Evolutionary conservation across 2,888 invertebrate genomes (phyloP).

Genomic region (Apamea monoglypha): DNA sequence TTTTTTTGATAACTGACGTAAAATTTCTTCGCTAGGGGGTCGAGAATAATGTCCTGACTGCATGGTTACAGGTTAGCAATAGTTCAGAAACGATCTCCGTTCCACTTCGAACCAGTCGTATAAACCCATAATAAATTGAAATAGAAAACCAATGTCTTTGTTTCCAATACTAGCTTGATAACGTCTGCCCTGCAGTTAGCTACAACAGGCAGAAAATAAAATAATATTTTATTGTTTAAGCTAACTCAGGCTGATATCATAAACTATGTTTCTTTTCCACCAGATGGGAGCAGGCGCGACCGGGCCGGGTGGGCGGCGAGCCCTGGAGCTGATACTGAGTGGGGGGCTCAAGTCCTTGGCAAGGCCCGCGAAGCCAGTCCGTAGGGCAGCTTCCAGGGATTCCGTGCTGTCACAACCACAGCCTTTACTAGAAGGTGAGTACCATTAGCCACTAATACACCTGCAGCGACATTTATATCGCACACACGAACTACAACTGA

Average conservation of each 20-base stretch:
- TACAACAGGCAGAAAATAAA: neutral
- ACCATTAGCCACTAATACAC: neutral
- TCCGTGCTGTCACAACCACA: conserved; percentile 88
- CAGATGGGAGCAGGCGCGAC: conserved; percentile 87
- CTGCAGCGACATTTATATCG: too few relatives aligned
- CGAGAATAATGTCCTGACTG: too few relatives aligned
- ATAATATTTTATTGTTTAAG: neutral
- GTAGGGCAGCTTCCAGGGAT: conserved; percentile 86
- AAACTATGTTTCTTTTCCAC: conserved; percentile 60
- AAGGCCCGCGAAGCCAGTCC: conserved; percentile 84
- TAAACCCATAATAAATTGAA: neutral
- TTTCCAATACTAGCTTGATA: neutral
- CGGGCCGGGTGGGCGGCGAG: conserved; percentile 84
- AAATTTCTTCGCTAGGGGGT: too few relatives aligned
- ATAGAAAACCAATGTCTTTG: neutral
- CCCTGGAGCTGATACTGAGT: conserved; percentile 85
- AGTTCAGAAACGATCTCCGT: too few relatives aligned
- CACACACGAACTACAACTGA: neutral
- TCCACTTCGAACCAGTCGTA: neutral
- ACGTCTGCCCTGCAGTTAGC: neutral
- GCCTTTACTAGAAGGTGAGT: conserved; percentile 85
- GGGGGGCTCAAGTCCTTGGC: conserved; percentile 86
- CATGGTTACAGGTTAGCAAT: too few relatives aligned
- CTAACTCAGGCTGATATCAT: neutral
- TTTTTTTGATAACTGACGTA: too few relatives aligned